Conservation (phyloP, 1,140 invertebrate genomes). For the Hyphantria cunea region DNA sequence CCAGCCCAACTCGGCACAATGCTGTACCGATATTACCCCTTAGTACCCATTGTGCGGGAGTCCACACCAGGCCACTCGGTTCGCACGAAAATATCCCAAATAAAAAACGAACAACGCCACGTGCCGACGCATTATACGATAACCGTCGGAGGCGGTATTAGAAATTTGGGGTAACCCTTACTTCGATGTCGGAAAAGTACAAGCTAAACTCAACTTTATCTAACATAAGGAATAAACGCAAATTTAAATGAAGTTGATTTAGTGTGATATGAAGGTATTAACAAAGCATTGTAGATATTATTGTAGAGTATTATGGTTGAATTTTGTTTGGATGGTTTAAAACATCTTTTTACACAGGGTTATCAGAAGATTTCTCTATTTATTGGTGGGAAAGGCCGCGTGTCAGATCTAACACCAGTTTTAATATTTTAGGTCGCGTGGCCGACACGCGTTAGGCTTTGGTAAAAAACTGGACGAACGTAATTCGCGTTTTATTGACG, state of each 20-base stretch:
- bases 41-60: constrained; percentile 45
- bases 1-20: constrained; percentile 5
- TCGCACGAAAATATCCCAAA: constrained; percentile 73
- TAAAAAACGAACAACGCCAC: constrained; percentile 70
- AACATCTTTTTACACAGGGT: constrained; percentile 47
- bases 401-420: constrained; percentile 80
- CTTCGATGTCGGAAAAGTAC: constrained; percentile 37
- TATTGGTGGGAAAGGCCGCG: constrained; percentile 80
- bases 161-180: constrained; percentile 69
- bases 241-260: background rate
- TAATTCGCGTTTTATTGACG: constrained; percentile 78
- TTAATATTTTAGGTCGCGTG: constrained; percentile 78
- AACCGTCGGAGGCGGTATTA: constrained; percentile 78
- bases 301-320: constrained; percentile 29
- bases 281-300: background rate
- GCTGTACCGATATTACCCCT: constrained; percentile 11
- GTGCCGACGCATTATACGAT: constrained; percentile 76
- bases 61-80: constrained; percentile 68
- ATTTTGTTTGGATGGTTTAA: constrained; percentile 13
- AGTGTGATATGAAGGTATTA: background rate
- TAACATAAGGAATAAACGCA: background rate
- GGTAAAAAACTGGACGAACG: constrained; percentile 75
- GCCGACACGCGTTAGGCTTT: constrained; percentile 63
- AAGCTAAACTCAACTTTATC: constrained; percentile 38
- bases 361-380: constrained; percentile 72